A percentile compares a stretch with the other conserved stretches of the same genome.
Evolutionary conservation across 2,797 vertebrate species (phyloP).

Genomic region (Lagorchestes hirsutus): DNA sequence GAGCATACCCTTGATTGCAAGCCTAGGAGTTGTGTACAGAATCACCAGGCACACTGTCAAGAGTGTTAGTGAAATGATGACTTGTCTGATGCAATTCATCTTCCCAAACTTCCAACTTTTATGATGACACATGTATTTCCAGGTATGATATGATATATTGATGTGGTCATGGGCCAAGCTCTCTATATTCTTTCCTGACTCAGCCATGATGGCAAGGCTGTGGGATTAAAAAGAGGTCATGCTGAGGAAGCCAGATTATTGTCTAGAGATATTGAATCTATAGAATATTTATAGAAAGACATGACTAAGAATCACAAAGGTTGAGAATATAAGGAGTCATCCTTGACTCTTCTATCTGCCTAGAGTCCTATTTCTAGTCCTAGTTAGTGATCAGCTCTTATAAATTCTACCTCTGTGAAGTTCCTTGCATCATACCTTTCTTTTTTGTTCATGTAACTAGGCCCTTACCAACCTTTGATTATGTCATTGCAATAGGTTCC

Average conservation of each 20-base stretch:
- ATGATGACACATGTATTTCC: background rate
- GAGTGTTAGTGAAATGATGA: background rate
- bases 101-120: background rate
- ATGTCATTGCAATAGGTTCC: background rate
- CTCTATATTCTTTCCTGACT: background rate
- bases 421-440: background rate
- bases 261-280: background rate
- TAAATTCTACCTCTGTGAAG: background rate
- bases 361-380: background rate
- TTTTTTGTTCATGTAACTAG: background rate
- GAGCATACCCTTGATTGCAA: background rate
- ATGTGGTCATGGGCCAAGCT: background rate
- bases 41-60: background rate
- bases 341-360: background rate
- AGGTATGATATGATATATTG: background rate
- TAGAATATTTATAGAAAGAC: background rate
- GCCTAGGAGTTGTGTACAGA: background rate
- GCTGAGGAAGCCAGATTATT: background rate
- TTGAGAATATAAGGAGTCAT: background rate
- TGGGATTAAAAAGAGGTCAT: background rate
- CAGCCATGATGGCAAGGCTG: background rate
- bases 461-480: background rate
- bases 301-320: background rate
- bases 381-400: background rate
- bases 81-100: background rate